Evolutionary conservation across 2,888 invertebrate genomes (phyloP).

Genomic region (Prosapia bicincta): DNA sequence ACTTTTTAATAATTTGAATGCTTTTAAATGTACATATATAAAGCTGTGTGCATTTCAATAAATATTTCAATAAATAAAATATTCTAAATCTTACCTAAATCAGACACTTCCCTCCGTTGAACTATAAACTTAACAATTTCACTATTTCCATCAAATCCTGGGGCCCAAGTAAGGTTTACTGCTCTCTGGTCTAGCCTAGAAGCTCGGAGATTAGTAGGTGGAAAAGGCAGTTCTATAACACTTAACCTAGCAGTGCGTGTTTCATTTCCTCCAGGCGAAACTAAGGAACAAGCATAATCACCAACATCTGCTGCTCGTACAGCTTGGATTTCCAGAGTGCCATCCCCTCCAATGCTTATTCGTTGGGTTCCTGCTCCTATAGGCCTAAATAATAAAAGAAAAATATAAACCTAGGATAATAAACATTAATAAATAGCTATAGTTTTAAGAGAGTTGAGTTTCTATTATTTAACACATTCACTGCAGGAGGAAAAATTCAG

Average conservation of each 20-base stretch:
- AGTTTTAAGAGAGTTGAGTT: too few relatives aligned
- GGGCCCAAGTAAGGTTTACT: conserved; percentile 91
- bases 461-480: too few relatives aligned
- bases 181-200: conserved; percentile 62
- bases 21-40: too few relatives aligned
- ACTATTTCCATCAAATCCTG: conserved; percentile 96
- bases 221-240: conserved; percentile 93
- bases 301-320: conserved; percentile 92
- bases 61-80: neutral
- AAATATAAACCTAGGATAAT: neutral
- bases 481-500: too few relatives aligned
- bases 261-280: conserved; percentile 90
- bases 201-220: conserved; percentile 85
- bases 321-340: conserved; percentile 82
- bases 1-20: too few relatives aligned
- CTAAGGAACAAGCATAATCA: conserved; percentile 85
- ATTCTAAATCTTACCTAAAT: conserved; percentile 61
- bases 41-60: too few relatives aligned
- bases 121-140: conserved; percentile 90
- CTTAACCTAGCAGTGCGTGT: conserved; percentile 77
- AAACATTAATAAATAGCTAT: too few relatives aligned
- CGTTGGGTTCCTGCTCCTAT: conserved; percentile 65
- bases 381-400: conserved; percentile 45
- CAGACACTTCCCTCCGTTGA: conserved; percentile 85
- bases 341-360: conserved; percentile 72